These are phyloP conservation scores for Ganaspis brasiliensis DNA, from an alignment of 2,888 invertebrate species.

Conservation along the genomic window DNA sequence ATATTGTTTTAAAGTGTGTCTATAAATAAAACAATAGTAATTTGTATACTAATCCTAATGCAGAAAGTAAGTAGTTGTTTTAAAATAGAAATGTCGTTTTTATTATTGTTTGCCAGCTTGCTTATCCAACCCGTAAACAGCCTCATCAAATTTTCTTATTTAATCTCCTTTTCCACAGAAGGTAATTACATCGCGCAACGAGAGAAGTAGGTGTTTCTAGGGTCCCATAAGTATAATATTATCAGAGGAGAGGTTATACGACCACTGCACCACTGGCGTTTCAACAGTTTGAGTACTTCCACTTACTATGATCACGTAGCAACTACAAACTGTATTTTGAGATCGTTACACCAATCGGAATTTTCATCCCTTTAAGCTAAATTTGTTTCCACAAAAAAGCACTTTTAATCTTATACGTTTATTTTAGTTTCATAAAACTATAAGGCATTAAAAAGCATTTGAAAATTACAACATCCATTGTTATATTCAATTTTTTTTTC, in stretches of 20 bases:
- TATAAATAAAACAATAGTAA: background rate
- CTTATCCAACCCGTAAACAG: conserved; percentile 2
- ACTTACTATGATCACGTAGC: conserved; percentile 44
- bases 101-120: conserved; percentile 49
- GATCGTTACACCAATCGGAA: background rate
- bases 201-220: conserved; percentile 48
- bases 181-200: conserved; percentile 47
- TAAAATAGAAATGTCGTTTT: conserved; percentile 10
- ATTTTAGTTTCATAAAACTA: background rate
- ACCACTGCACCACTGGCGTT: conserved; percentile 28
- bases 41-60: background rate
- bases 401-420: background rate
- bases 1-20: no score
- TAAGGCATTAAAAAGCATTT: no score
- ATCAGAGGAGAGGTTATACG: conserved; percentile 46
- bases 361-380: background rate
- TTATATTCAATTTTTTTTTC: no score
- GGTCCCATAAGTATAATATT: conserved; percentile 52
- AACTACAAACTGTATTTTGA: conserved; percentile 8
- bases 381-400: background rate
- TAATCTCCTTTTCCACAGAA: conserved; percentile 21
- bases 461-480: no score
- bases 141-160: conserved; percentile 24
- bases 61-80: background rate
- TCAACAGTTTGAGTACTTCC: conserved; percentile 41